phyloP scores from a whole-genome alignment of 2,113 vertebrate species.

The Dromiciops gliroides region DNA sequence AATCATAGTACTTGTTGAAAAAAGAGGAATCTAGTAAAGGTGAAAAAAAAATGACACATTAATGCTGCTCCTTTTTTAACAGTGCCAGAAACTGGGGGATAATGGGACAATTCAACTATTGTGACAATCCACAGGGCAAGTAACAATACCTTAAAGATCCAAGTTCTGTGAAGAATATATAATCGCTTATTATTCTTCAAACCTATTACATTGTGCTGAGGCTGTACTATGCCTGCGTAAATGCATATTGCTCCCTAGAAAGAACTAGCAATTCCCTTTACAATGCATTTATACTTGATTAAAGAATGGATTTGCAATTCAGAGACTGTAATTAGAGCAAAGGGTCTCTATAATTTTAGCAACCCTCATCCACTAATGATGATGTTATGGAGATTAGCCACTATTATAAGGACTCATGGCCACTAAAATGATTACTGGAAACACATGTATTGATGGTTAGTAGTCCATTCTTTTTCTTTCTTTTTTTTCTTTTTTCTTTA shows the following conservation, averaged over 20 bases:
- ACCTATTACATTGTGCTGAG: constrained; percentile 59
- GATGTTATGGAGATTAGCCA: constrained; percentile 76
- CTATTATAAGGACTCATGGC: constrained; percentile 69
- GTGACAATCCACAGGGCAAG: neutral
- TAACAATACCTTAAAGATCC: neutral
- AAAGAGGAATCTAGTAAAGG: neutral
- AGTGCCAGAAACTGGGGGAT: neutral
- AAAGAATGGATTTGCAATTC: constrained; percentile 69
- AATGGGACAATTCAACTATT: neutral
- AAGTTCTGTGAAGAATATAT: constrained; percentile 28
- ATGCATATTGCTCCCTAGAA: constrained; percentile 76
- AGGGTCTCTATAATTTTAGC: constrained; percentile 75
- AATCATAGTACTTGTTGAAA: neutral
- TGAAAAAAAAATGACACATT: neutral
- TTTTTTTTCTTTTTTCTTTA: constrained; percentile 27
- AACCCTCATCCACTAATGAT: constrained; percentile 73
- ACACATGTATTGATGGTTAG: constrained; percentile 65
- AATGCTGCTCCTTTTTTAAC: neutral
- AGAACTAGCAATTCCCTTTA: constrained; percentile 76
- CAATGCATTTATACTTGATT: constrained; percentile 74
- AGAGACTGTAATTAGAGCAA: constrained; percentile 66
- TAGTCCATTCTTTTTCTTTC: constrained; percentile 46
- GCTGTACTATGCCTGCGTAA: constrained; percentile 59
- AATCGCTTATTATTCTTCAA: constrained; percentile 60
- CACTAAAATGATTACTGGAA: constrained; percentile 73